phyloP scores from a whole-genome alignment of 1,140 invertebrate genomes.

The Papilio polytes region DNA sequence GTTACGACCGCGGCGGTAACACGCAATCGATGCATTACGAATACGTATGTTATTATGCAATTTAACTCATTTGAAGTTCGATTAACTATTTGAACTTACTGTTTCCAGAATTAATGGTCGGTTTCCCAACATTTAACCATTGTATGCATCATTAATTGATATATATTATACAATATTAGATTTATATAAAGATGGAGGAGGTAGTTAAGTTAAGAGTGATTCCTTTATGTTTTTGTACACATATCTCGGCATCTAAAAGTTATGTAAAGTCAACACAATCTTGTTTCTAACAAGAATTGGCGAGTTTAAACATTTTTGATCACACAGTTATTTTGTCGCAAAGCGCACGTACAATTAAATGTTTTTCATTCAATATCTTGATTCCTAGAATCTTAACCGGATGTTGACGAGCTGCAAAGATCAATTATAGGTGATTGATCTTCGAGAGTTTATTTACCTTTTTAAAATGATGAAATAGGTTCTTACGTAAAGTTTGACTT shows the following conservation, averaged over 20 bases:
- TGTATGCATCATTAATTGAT: too few relatives aligned
- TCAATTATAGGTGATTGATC: background rate
- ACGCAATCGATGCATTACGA: conserved; percentile 54
- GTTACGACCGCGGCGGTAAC: conserved; percentile 41
- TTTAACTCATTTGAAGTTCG: conserved; percentile 8
- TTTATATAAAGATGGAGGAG: too few relatives aligned
- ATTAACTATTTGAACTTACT: background rate
- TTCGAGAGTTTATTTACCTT: background rate
- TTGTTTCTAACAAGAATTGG: background rate
- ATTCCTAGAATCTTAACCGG: background rate
- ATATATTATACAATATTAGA: too few relatives aligned
- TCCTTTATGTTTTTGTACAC: too few relatives aligned
- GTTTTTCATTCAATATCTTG: conserved; percentile 1
- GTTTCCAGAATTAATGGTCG: background rate
- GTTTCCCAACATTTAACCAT: too few relatives aligned
- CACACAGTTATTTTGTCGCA: background rate
- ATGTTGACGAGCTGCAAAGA: background rate
- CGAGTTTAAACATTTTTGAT: too few relatives aligned
- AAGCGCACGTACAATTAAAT: background rate
- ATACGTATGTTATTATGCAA: conserved; percentile 16
- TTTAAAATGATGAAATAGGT: background rate
- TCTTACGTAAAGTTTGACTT: too few relatives aligned
- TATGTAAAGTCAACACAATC: background rate
- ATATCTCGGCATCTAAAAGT: background rate
- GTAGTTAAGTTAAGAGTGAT: too few relatives aligned